Percentiles rank a stretch among this genome's conserved stretches.
These are phyloP conservation scores for Orthosia gracilis DNA, from an alignment of 2,888 invertebrate genomes.

Conservation along the genomic window DNA sequence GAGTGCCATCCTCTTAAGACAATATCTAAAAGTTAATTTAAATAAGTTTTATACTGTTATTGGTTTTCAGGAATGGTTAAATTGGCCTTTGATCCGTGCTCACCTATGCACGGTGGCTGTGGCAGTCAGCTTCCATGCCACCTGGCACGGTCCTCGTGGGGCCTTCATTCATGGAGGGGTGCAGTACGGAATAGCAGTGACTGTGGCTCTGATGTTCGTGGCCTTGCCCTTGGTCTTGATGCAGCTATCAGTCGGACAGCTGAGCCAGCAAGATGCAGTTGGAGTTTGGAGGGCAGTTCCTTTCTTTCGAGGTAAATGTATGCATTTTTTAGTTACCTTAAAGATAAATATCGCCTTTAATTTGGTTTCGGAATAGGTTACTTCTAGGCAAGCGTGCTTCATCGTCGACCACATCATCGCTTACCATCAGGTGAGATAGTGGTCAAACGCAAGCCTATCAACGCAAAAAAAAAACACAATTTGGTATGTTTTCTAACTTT, in stretches of 20 bases:
- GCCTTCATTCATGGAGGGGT: constrained; percentile 87
- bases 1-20: too few species aligned
- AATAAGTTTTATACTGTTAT: background rate
- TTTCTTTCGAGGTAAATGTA: constrained; percentile 91
- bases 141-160: constrained; percentile 91
- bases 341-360: too few species aligned
- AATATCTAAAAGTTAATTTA: background rate
- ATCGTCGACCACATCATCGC: too few species aligned
- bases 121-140: constrained; percentile 90
- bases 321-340: background rate
- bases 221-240: constrained; percentile 92
- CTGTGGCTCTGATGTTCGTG: constrained; percentile 85
- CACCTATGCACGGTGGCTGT: constrained; percentile 90
- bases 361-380: too few species aligned
- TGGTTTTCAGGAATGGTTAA: constrained; percentile 73
- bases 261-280: constrained; percentile 92
- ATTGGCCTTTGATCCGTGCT: constrained; percentile 77
- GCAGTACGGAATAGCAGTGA: constrained; percentile 89
- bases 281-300: constrained; percentile 93
- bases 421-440: too few species aligned
- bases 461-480: too few species aligned
- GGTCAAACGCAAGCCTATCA: too few species aligned
- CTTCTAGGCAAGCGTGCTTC: too few species aligned
- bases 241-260: constrained; percentile 92
- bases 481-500: too few species aligned